Base-by-base conservation (phyloP, 1,140 invertebrate genomes). In the Drosophila sturtevanti region DNA sequence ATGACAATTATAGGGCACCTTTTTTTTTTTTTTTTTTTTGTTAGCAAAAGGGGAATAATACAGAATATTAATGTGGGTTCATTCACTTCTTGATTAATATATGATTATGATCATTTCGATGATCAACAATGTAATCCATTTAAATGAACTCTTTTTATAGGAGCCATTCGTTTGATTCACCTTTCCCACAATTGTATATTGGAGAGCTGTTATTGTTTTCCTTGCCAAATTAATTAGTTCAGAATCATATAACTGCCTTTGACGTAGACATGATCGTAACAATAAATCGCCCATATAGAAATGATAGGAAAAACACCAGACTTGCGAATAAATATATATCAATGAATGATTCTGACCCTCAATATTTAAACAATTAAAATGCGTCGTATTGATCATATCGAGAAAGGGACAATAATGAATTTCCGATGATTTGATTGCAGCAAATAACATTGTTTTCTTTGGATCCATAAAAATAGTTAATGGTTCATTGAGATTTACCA, bases 1-100 rank as follows among this genome's bases (percentile, higher is more conserved):
- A 24, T 81, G 82, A 86, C 81, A 86, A 81, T 86, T 86, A 86
- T 81, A 75, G 74, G 68, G 72, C 66, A 77, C 74, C 74, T 77
- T n/a, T n/a, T n/a, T n/a, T n/a, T n/a, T n/a, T n/a, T n/a, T n/a
- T n/a, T n/a, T n/a, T n/a, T n/a, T n/a, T n/a, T 56, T 61, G 67
- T 27, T 52, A 7, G 31, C 5, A 14, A 12, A 31, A 22, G 44
- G 14, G 18, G 44, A 16, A 34, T n/a, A 63, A 21, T 34, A 24
- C 14, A 16, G 31, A 34, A 31, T 56, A 35, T 56, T 56, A 56
- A 56, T 56, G 54, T 34, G 52, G 5, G 41, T 41, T 14, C 14
- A 44, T 44, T 44, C 41, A 44, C 14, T n/a, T 44, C 41, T 16
- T 44, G 41, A 48, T 48, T 48, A 48, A 48, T 21, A 54, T 27